Conservation (phyloP, 2,113 vertebrate species). For the Meles meles region DNA sequence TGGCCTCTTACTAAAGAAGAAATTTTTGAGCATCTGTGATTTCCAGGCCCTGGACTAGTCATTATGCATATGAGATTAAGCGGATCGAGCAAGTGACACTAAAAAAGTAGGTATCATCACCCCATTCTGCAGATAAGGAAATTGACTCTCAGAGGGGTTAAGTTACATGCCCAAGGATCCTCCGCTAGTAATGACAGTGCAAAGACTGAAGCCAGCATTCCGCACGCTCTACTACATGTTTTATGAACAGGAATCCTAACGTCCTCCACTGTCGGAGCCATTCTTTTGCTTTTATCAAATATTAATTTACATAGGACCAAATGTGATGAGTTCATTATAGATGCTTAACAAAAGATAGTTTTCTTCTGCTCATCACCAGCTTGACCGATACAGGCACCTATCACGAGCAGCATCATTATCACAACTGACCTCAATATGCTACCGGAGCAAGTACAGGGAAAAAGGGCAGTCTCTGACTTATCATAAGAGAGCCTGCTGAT, state of each 20-base stretch:
- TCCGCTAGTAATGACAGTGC: too few species aligned
- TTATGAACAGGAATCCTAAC: not conserved
- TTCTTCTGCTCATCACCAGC: not conserved
- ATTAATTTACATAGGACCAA: not conserved
- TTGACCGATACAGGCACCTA: not conserved
- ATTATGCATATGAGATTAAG: not conserved
- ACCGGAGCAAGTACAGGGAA: not conserved
- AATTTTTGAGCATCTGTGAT: not conserved
- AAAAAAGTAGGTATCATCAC: not conserved
- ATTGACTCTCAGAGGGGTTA: not conserved
- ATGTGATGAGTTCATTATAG: not conserved
- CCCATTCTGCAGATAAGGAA: not conserved
- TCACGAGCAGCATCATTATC: too few species aligned
- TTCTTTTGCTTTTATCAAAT: not conserved
- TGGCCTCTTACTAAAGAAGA: not conserved
- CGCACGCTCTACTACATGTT: not conserved
- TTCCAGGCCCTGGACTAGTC: not conserved
- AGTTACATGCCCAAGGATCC: not conserved
- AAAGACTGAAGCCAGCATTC: not conserved
- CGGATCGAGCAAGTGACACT: not conserved
- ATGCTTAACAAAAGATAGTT: not conserved
- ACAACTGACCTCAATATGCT: not conserved
- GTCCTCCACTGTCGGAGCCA: not conserved
- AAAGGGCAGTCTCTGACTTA: not conserved
- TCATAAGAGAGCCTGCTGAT: rapidly evolving